These are phyloP conservation scores for Hippoglossus hippoglossus DNA, from an alignment of 2,797 vertebrate genomes.

Conservation along the genomic window DNA sequence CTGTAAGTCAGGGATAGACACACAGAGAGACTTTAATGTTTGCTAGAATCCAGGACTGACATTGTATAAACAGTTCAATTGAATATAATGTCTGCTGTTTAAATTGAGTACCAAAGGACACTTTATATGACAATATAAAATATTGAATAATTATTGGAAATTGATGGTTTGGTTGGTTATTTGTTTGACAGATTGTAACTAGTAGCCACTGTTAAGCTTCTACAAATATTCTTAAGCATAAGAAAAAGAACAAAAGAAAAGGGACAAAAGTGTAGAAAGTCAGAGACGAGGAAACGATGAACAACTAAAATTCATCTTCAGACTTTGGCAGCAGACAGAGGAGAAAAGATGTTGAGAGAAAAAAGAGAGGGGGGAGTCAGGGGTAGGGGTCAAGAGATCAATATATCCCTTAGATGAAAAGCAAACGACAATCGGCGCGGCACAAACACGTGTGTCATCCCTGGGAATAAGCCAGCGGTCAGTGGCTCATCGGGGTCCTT, in stretches of 20 bases:
- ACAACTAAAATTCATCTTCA: slow-evolving; percentile 31
- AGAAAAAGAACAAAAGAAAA: neutral
- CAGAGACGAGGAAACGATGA: neutral
- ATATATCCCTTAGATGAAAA: slow-evolving; percentile 81
- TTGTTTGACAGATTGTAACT: no score
- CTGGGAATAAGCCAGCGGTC: slow-evolving; percentile 70
- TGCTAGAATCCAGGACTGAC: no score
- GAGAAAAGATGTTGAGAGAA: slow-evolving; percentile 28
- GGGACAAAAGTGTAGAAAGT: neutral
- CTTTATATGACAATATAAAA: no score
- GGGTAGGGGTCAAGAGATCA: slow-evolving; percentile 75
- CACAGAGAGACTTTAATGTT: no score
- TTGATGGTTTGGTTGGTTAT: no score
- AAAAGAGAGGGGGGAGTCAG: slow-evolving; percentile 1
- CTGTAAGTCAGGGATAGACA: no score
- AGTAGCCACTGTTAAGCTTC: neutral
- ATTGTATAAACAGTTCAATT: no score
- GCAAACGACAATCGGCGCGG: slow-evolving; percentile 78
- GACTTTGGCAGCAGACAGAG: slow-evolving; percentile 26
- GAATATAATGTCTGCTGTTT: no score
- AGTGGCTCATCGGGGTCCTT: slow-evolving; percentile 63
- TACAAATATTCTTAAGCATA: neutral
- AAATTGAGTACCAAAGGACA: no score
- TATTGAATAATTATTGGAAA: no score
- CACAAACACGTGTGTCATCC: slow-evolving; percentile 80